Base-by-base conservation (phyloP, 2,113 vertebrate species). In the Theristicus caerulescens region DNA sequence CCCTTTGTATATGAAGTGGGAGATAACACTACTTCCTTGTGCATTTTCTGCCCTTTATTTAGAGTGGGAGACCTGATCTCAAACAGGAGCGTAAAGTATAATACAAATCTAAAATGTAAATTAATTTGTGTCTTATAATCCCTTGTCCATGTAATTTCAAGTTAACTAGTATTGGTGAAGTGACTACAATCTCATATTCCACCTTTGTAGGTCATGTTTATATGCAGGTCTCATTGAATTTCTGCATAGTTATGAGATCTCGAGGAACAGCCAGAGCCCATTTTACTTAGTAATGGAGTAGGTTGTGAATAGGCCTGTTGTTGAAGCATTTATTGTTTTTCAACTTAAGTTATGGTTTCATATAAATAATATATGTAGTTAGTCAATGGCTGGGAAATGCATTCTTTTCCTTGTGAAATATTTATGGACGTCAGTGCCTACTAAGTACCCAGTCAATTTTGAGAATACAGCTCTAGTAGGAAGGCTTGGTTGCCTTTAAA, bases 311-410 rank as follows among this genome's bases (percentile, higher is more conserved):
- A 92, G 78, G 87, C 82, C 69, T 89, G 89, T 97, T 90, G 89
- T 94, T 91, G 94, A 96, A 96, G 94, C 96, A 96, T 95, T 97
- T 95, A 93, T 95, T 97, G 95, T 96, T 97, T 97, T 98, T 98
- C 97, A 98, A 95, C 95, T 97, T 96, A 98, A 97, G 97, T 97
- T 98, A 97, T 97, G 95, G 97, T 97, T 98, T 97, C 95, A 97
- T 98, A 98, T 98, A 97, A 98, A 98, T 98, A 98, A 98, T 98
- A 97, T 93, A 98, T 98, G 97, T 65, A 89, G 94, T 93, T 74
- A 97, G 98, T 97, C 95, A 84, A 95, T 97, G 97, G 97, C 71
- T 96, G 97, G 93, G 96, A 97, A 97, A 96, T 97, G 97, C 96
- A 90, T 97, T 98, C 97, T 97, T 97, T 96, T 96, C 62, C 82